phyloP scores from a whole-genome alignment of 2,113 vertebrate species.

The Brachyistius frenatus region DNA sequence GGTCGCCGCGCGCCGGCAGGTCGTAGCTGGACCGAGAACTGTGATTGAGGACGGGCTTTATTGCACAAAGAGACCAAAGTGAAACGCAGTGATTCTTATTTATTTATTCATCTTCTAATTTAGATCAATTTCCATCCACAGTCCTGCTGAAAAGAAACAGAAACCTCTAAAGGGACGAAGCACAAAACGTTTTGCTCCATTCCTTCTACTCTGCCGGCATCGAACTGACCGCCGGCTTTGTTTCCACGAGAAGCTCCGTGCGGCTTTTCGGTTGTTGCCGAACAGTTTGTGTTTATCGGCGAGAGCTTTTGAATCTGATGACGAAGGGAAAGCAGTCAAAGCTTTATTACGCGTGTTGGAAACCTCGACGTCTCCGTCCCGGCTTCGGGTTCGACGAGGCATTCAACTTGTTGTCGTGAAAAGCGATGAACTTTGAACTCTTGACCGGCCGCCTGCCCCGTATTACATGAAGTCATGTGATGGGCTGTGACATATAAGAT shows the following conservation, averaged over 20 bases:
- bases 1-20: background rate
- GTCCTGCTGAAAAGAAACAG: constrained; percentile 13
- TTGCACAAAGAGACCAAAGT: constrained; percentile 13
- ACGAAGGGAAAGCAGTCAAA: background rate
- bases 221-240: background rate
- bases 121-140: background rate
- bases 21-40: background rate
- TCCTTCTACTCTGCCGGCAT: too few relatives aligned
- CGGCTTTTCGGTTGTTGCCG: background rate
- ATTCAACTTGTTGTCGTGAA: background rate
- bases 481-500: too few relatives aligned
- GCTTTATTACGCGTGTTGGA: background rate
- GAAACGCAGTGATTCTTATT: background rate
- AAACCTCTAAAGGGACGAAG: too few relatives aligned
- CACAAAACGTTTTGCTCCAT: background rate
- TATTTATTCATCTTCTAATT: background rate
- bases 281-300: background rate
- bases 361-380: background rate
- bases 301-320: background rate
- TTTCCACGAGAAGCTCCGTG: background rate
- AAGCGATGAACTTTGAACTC: constrained; percentile 37
- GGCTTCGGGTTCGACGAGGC: background rate
- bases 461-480: background rate
- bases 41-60: background rate
- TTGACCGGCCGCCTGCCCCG: background rate